These are phyloP conservation scores for Protobothrops flavoviridis DNA, from an alignment of 2,113 vertebrate genomes.

Conservation along the genomic window DNA sequence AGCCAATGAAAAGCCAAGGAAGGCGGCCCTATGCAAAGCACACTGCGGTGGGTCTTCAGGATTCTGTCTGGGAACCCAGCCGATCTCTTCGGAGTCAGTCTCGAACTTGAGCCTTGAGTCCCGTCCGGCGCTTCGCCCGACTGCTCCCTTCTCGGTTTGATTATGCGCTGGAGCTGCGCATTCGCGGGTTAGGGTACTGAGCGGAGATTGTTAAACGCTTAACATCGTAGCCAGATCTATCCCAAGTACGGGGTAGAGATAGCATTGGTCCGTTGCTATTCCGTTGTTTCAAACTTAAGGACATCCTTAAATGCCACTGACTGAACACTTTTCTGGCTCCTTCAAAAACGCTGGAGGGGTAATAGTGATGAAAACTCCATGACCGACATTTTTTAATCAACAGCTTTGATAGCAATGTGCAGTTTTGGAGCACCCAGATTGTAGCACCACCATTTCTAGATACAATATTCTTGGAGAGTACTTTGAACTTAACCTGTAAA, in stretches of 20 bases:
- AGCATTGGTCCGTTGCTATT: neutral
- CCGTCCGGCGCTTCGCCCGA: neutral
- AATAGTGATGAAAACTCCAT: neutral
- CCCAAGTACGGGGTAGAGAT: neutral
- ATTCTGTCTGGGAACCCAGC: neutral
- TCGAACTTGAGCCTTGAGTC: neutral
- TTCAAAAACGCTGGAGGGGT: neutral
- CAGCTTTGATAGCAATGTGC: neutral
- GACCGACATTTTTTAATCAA: neutral
- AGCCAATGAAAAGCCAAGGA: slow-evolving; percentile 41
- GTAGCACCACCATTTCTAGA: neutral
- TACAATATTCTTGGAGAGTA: neutral
- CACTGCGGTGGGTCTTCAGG: neutral
- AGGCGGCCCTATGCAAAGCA: slow-evolving; percentile 54
- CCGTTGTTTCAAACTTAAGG: neutral
- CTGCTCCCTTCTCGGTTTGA: neutral
- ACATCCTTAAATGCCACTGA: neutral
- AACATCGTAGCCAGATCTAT: neutral
- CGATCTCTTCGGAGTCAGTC: neutral
- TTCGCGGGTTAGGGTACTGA: neutral
- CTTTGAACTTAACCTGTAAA: neutral
- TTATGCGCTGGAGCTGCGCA: neutral
- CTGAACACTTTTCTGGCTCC: neutral
- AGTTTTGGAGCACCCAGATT: neutral
- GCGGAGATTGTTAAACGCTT: neutral